phyloP scores from a whole-genome alignment of 2,888 invertebrate species.

The Serripes groenlandicus region DNA sequence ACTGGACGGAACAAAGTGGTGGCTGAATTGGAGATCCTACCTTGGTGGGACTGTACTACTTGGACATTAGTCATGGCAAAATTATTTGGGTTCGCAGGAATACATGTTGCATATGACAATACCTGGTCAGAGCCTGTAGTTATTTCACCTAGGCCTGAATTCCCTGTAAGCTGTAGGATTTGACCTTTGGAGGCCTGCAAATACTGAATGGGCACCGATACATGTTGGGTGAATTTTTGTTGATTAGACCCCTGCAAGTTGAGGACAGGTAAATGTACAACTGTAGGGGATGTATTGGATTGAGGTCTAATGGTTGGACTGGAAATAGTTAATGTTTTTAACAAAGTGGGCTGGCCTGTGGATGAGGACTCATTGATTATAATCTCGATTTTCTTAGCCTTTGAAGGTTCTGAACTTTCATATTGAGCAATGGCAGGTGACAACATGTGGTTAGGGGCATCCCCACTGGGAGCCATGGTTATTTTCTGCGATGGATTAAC shows the following conservation, averaged over 20 bases:
- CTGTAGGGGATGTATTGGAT: conserved; percentile 38
- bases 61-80: conserved; percentile 45
- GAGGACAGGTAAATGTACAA: conserved; percentile 67
- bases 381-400: conserved; percentile 58
- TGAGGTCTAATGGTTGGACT: conserved; percentile 19
- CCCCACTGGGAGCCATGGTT: conserved; percentile 57
- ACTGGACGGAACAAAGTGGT: conserved; percentile 53
- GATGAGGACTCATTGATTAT: conserved; percentile 50
- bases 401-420: conserved; percentile 8
- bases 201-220: conserved; percentile 57
- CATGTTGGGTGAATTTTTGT: conserved; percentile 31
- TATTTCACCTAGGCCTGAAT: background rate
- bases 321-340: conserved; percentile 17
- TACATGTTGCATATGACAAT: conserved; percentile 57
- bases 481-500: conserved; percentile 33
- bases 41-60: conserved; percentile 33
- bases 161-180: conserved; percentile 62
- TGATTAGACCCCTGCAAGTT: conserved; percentile 42
- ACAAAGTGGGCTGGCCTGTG: conserved; percentile 13
- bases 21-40: background rate
- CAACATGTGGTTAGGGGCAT: conserved; percentile 37
- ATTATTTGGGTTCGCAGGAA: conserved; percentile 42
- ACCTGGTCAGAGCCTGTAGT: conserved; percentile 54
- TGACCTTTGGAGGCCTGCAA: conserved; percentile 45
- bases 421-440: conserved; percentile 5